A percentile compares a stretch with the other conserved stretches of the same genome.
Conservation (phyloP, 2,113 vertebrate genomes). For the Recurvirostra avosetta region DNA sequence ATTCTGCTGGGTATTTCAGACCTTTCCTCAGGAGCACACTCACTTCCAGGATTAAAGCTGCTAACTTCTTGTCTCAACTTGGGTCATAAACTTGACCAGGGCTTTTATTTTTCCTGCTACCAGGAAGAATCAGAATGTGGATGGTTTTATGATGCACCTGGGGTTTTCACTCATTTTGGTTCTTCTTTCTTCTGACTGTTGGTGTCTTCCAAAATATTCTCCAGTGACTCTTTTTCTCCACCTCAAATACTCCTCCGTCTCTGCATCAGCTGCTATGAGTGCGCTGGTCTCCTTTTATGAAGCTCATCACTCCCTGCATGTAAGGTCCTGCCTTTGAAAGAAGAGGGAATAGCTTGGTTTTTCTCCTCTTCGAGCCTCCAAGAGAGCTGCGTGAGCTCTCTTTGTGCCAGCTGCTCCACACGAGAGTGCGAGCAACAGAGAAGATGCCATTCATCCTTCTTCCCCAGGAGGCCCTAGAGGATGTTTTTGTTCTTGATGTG, state of each 20-base stretch:
- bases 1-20: background rate
- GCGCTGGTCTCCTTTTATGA: background rate
- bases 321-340: background rate
- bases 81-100: background rate
- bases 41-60: background rate
- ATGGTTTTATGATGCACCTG: background rate
- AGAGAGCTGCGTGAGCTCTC: background rate
- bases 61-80: background rate
- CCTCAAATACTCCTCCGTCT: background rate
- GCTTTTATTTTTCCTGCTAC: background rate
- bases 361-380: background rate
- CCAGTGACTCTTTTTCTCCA: background rate
- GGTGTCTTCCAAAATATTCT: background rate
- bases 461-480: background rate
- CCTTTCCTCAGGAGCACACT: background rate
- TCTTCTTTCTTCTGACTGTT: constrained; percentile 1
- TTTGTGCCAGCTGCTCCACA: background rate
- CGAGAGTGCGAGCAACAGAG: background rate
- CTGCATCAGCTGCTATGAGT: background rate
- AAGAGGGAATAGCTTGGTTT: background rate
- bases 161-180: background rate
- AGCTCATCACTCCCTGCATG: background rate
- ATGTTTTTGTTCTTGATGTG: background rate
- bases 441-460: background rate
- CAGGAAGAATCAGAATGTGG: background rate